A percentile compares a stretch with the other conserved stretches of the same genome.
These are phyloP conservation scores for Columba guinea DNA, from an alignment of 2,797 vertebrate species.

Conservation along the genomic window DNA sequence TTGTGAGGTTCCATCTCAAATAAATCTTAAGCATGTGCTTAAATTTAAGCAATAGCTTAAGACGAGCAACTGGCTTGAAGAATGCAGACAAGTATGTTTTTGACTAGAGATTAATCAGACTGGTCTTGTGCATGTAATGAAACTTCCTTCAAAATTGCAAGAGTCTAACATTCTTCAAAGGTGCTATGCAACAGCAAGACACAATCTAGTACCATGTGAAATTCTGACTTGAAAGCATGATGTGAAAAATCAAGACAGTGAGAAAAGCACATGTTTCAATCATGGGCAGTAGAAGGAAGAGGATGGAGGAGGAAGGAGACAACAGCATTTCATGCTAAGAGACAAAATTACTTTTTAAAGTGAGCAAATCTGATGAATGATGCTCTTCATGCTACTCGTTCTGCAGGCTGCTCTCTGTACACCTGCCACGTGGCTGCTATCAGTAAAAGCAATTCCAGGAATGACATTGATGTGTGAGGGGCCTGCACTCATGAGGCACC, in stretches of 20 bases:
- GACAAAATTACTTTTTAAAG: neutral
- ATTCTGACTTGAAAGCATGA: neutral
- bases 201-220: neutral
- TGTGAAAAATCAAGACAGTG: neutral
- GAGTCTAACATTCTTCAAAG: neutral
- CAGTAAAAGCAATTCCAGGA: slow-evolving; percentile 49
- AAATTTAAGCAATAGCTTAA: neutral
- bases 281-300: neutral
- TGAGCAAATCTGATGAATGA: slow-evolving; percentile 15
- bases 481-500: slow-evolving; percentile 21
- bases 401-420: neutral
- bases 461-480: slow-evolving; percentile 47
- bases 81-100: neutral
- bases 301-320: neutral
- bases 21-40: neutral
- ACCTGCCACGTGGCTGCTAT: slow-evolving; percentile 33
- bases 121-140: neutral
- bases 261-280: fast-evolving
- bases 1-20: neutral
- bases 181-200: neutral
- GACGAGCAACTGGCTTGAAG: neutral
- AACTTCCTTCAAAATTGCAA: neutral
- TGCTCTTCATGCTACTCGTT: neutral
- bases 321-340: neutral
- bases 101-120: neutral